These are phyloP conservation scores for Chesias legatella DNA, from an alignment of 2,888 invertebrate genomes.

Conservation along the genomic window DNA sequence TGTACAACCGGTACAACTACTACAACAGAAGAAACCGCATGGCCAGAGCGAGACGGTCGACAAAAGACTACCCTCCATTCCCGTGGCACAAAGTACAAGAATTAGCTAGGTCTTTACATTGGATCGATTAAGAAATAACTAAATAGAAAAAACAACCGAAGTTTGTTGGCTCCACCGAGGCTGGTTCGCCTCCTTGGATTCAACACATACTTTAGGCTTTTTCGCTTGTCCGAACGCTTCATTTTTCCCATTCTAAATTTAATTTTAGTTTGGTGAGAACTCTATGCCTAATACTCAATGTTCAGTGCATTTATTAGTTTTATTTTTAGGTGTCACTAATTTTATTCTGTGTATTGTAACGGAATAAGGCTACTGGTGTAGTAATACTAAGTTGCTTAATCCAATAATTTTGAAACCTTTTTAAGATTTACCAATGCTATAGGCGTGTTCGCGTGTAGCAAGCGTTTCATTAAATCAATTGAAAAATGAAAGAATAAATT, in stretches of 20 bases:
- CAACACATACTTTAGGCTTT: constrained; percentile 63
- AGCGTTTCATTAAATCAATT: too few species aligned
- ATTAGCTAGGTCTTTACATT: constrained; percentile 83
- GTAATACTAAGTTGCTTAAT: constrained; percentile 8
- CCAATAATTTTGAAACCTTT: too few species aligned
- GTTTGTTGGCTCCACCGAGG: constrained; percentile 73
- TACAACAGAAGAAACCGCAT: constrained; percentile 71
- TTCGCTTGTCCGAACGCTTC: constrained; percentile 43
- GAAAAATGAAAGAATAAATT: too few species aligned
- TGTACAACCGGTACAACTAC: constrained; percentile 70
- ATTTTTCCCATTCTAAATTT: constrained; percentile 58
- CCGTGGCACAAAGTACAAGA: constrained; percentile 90
- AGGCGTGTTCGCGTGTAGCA: too few species aligned
- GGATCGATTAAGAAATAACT: constrained; percentile 70
- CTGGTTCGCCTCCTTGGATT: constrained; percentile 63
- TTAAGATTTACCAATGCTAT: too few species aligned
- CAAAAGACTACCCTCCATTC: constrained; percentile 82
- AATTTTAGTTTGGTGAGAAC: constrained; percentile 60
- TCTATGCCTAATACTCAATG: constrained; percentile 52
- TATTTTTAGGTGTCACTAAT: constrained; percentile 14
- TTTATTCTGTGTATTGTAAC: constrained; percentile 6
- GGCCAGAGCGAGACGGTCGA: constrained; percentile 58
- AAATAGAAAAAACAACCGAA: constrained; percentile 40
- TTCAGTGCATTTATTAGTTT: constrained; percentile 51
- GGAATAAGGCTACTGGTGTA: constrained; percentile 7